These are phyloP conservation scores for Clunio marinus DNA, from an alignment of 2,888 invertebrate genomes.

Conservation along the genomic window DNA sequence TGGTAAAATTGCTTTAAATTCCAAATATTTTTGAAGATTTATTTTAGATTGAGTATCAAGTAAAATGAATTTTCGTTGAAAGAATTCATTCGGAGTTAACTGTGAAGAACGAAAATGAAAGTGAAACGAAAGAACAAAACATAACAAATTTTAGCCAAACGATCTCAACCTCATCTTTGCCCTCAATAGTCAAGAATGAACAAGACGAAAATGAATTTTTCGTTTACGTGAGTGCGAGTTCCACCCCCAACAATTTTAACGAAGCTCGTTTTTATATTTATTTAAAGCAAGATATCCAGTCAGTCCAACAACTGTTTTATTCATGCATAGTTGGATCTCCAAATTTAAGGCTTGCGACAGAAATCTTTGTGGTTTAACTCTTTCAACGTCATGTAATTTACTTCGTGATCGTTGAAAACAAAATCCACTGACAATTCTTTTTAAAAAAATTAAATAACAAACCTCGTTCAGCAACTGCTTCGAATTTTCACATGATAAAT, in stretches of 20 bases:
- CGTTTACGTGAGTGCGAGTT: background rate
- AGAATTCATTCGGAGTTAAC: background rate
- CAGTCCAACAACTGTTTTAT: background rate
- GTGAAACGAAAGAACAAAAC: background rate
- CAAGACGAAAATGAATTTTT: background rate
- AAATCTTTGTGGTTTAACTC: background rate
- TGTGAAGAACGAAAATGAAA: background rate
- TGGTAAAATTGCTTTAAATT: conserved; percentile 41
- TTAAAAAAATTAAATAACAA: too few species aligned
- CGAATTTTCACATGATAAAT: background rate
- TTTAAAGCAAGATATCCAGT: conserved; percentile 16
- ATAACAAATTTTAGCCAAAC: background rate
- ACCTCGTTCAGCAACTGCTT: background rate
- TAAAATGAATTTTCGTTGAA: background rate
- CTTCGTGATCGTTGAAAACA: conserved; percentile 16
- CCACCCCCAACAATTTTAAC: background rate
- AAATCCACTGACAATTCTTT: conserved; percentile 1
- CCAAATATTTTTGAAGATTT: too few species aligned
- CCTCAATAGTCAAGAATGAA: background rate
- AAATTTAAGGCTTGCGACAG: conserved; percentile 11
- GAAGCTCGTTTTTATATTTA: background rate
- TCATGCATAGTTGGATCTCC: conserved; percentile 3
- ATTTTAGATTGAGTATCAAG: too few species aligned
- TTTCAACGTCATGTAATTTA: background rate
- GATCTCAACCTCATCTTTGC: background rate